Conservation (phyloP, 37 sponge, comb jelly and placozoan species). For the Dysidea cf. avara region DNA sequence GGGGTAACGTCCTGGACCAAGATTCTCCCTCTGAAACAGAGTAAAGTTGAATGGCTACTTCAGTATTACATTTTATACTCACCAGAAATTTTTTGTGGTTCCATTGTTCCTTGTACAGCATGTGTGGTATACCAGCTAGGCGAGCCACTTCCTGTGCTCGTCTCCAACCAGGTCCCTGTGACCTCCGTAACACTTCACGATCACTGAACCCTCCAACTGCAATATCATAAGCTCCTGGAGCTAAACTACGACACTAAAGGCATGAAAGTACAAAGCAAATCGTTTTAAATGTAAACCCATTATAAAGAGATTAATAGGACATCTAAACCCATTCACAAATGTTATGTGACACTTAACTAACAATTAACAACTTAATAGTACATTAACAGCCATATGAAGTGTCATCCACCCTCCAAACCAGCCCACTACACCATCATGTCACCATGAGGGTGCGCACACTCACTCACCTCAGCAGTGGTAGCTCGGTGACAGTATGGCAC, state of each 20-base stretch:
- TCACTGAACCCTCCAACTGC: slow-evolving; percentile 70
- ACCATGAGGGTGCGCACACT: too few relatives aligned
- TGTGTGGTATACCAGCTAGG: slow-evolving; percentile 74
- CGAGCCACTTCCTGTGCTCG: slow-evolving; percentile 56
- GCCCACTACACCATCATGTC: too few relatives aligned
- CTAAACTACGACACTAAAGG: too few relatives aligned
- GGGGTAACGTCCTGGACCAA: slow-evolving; percentile 90
- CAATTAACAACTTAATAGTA: too few relatives aligned
- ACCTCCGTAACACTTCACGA: slow-evolving; percentile 37
- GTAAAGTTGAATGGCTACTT: too few relatives aligned
- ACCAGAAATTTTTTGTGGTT: slow-evolving; percentile 67
- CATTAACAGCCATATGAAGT: too few relatives aligned
- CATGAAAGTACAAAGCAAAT: too few relatives aligned
- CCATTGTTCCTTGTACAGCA: slow-evolving; percentile 86
- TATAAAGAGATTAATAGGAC: too few relatives aligned
- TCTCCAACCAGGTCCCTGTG: slow-evolving; percentile 89
- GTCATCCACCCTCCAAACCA: too few relatives aligned
- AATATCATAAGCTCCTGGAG: slow-evolving; percentile 87
- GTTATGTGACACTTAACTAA: too few relatives aligned
- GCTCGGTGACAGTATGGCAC: slow-evolving; percentile 92
- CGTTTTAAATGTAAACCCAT: too few relatives aligned
- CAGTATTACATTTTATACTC: background rate
- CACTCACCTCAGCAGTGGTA: slow-evolving; percentile 68
- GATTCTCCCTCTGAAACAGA: slow-evolving; percentile 59
- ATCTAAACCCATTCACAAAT: too few relatives aligned